Conservation (phyloP, 2,888 invertebrate species). For the Bhutanitis thaidina region DNA sequence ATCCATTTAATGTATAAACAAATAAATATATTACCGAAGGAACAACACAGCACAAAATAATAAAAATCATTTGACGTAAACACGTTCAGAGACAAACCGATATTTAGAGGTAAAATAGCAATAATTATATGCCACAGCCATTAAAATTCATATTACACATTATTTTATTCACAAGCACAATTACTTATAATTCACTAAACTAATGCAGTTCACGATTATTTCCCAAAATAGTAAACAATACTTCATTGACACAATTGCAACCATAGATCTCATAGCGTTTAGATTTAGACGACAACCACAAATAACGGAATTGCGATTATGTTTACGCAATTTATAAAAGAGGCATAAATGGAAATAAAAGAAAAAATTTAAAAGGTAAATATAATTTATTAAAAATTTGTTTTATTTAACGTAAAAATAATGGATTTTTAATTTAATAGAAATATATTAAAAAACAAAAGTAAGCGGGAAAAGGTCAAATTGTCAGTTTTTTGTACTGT, state of each 20-base stretch:
- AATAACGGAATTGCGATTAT: conserved; percentile 56
- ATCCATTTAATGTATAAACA: conserved; percentile 37
- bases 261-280: conserved; percentile 74
- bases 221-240: conserved; percentile 75
- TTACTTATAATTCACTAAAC: conserved; percentile 24
- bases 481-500: too few species aligned
- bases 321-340: conserved; percentile 32
- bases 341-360: too few species aligned
- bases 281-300: conserved; percentile 67
- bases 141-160: conserved; percentile 22
- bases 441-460: too few species aligned
- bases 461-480: too few species aligned
- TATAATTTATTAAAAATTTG: neutral
- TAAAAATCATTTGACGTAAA: conserved; percentile 64
- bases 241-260: conserved; percentile 68
- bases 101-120: conserved; percentile 21
- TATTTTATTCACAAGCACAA: conserved; percentile 15
- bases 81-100: conserved; percentile 48
- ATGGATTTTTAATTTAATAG: too few species aligned
- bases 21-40: conserved; percentile 37
- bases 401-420: too few species aligned
- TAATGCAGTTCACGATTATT: conserved; percentile 37
- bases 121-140: conserved; percentile 20
- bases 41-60: conserved; percentile 48
- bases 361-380: neutral